Evolutionary conservation across 2,113 vertebrate genomes (phyloP).

Genomic region (Vombatus ursinus): DNA sequence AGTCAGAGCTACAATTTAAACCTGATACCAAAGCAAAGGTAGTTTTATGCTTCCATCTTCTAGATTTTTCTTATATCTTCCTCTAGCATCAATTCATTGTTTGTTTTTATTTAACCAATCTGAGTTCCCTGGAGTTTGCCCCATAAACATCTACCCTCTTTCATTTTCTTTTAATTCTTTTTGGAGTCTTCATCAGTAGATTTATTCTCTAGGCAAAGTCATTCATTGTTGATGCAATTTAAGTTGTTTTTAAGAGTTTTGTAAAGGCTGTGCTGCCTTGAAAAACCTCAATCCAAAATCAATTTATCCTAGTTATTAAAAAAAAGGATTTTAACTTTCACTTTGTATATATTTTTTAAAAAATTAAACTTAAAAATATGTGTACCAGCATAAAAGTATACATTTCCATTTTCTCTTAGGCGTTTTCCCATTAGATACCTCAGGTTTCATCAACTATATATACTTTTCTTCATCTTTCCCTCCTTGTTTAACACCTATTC

Average conservation of each 20-base stretch:
- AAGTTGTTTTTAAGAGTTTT: background rate
- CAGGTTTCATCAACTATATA: background rate
- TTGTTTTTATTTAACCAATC: background rate
- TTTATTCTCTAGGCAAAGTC: background rate
- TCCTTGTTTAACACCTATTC: background rate
- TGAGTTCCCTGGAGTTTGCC: background rate
- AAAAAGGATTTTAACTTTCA: background rate
- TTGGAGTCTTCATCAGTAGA: background rate
- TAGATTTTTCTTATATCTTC: background rate
- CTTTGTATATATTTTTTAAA: background rate
- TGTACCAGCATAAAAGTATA: background rate
- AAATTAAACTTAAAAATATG: background rate
- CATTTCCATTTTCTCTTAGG: background rate
- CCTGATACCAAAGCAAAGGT: background rate
- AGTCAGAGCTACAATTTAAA: background rate
- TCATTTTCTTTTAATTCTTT: background rate
- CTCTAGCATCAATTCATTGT: background rate
- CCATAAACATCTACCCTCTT: background rate
- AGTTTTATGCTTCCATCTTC: background rate
- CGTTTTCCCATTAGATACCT: background rate
- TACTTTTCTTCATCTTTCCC: slow-evolving; percentile 41
- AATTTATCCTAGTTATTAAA: background rate
- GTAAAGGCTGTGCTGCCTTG: background rate
- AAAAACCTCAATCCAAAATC: slow-evolving; percentile 11
- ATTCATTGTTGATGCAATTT: background rate